A percentile compares a stretch with the other conserved stretches of the same genome.
These are phyloP conservation scores for Conops quadrifasciatus DNA, from an alignment of 2,888 invertebrate species.

Conservation along the genomic window DNA sequence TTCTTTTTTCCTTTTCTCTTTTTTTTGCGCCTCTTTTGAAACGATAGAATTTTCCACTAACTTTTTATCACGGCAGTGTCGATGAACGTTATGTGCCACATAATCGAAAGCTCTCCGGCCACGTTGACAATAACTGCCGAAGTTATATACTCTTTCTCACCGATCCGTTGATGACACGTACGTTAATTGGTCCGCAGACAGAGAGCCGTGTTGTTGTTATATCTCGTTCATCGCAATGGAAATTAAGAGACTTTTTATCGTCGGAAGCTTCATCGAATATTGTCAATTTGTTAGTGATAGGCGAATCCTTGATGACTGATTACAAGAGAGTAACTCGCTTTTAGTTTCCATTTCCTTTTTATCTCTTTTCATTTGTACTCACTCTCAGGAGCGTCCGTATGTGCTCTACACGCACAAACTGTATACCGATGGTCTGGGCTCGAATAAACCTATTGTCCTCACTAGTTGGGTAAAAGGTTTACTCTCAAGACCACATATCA, in stretches of 20 bases:
- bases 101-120: conserved; percentile 57
- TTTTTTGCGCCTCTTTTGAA: background rate
- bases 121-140: conserved; percentile 68
- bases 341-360: background rate
- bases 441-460: conserved; percentile 73
- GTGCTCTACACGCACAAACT: conserved; percentile 79
- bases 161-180: conserved; percentile 70
- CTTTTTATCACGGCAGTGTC: conserved; percentile 73
- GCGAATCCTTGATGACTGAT: conserved; percentile 71
- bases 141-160: conserved; percentile 75
- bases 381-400: conserved; percentile 71
- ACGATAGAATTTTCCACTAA: conserved; percentile 64
- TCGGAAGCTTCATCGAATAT: conserved; percentile 72
- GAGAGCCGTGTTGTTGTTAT: conserved; percentile 73
- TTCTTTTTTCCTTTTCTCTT: background rate
- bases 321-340: conserved; percentile 63
- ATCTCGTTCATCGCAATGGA: conserved; percentile 78
- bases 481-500: conserved; percentile 70
- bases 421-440: conserved; percentile 77
- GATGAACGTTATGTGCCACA: conserved; percentile 66
- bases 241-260: conserved; percentile 75
- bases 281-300: conserved; percentile 75
- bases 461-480: conserved; percentile 76
- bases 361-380: background rate
- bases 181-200: conserved; percentile 71